These are phyloP conservation scores for Chelon auratus DNA, from an alignment of 2,797 vertebrate species.

Conservation along the genomic window DNA sequence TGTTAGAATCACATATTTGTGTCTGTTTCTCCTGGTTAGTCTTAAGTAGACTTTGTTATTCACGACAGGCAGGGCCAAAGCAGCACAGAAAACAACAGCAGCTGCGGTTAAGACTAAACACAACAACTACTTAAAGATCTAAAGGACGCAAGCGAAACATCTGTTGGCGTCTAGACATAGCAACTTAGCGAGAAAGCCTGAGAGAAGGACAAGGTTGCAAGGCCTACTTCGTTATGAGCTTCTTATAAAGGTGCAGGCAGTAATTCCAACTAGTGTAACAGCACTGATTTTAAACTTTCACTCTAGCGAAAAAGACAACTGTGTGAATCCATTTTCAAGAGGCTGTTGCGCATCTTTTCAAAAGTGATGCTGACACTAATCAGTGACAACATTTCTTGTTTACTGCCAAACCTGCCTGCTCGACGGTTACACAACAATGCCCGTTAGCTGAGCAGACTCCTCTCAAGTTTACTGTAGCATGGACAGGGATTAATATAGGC, in stretches of 20 bases:
- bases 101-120: conserved; percentile 69
- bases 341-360: not conserved
- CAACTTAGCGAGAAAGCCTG: conserved; percentile 42
- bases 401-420: not conserved
- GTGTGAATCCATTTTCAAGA: not conserved
- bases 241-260: conserved; percentile 32
- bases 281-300: conserved; percentile 7
- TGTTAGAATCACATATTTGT: not conserved
- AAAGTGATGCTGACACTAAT: not conserved
- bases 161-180: conserved; percentile 67
- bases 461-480: not conserved
- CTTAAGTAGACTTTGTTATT: not conserved
- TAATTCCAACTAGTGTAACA: not conserved
- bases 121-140: conserved; percentile 71
- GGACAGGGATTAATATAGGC: not conserved
- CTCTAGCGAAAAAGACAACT: not conserved
- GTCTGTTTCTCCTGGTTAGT: not conserved
- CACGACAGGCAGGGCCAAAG: not conserved
- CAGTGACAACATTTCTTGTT: not conserved
- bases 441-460: not conserved
- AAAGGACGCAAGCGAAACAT: conserved; percentile 71
- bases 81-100: conserved; percentile 47
- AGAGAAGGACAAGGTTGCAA: conserved; percentile 24
- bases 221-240: not conserved
- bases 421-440: not conserved